Base-by-base conservation (phyloP, 2,113 vertebrate genomes). In the Lethenteron reissneri region DNA sequence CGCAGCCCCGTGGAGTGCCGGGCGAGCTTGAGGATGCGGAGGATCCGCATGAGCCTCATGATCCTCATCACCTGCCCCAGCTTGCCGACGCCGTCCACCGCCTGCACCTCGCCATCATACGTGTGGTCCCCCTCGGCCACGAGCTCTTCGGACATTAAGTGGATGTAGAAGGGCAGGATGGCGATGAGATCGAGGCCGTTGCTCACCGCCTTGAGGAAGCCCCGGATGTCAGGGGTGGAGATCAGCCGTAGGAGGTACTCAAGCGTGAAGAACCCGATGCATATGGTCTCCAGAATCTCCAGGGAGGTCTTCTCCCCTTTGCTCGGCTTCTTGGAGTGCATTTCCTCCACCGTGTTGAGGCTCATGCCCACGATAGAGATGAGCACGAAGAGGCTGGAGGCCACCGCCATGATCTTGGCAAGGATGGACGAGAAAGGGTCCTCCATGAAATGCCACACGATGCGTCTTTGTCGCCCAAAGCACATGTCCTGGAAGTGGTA, bases 1-100 rank as follows among this genome's bases (percentile, higher is more conserved):
- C 85, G 81, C 76, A 91, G 88, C 56, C 89, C 88, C 0, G 88
- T 92, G n/a, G 88, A 91, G 78, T 92, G 88, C 3, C 87, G 85
- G 0, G 88, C 89, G 71, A 92, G 81, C 77, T 90, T 91, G 74
- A 92, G 79, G 76, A 92, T 89, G 12, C 89, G 84, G 76, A 92
- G 90, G 78, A 91, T 90, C 56, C 88, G 83, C 88, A 90, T 88
- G 71, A 90, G 78, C 72, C 89, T 86, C 72, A 90, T 82, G 3
- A 92, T 80, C 78, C 90, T 92, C 68, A 92, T 84, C 57, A 92
- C 82, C 74, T 92, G 90, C 75, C 87, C 89, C 77, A 91, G 78
- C 77, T 92, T 90, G 73, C 87, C 88, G 71, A 92, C 84, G 4
- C 83, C 82, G 15, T 84, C 78, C 84, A 92, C 80, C 70, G 83